These are phyloP conservation scores for Bostrychus sinensis DNA, from an alignment of 2,113 vertebrate species.

Conservation along the genomic window DNA sequence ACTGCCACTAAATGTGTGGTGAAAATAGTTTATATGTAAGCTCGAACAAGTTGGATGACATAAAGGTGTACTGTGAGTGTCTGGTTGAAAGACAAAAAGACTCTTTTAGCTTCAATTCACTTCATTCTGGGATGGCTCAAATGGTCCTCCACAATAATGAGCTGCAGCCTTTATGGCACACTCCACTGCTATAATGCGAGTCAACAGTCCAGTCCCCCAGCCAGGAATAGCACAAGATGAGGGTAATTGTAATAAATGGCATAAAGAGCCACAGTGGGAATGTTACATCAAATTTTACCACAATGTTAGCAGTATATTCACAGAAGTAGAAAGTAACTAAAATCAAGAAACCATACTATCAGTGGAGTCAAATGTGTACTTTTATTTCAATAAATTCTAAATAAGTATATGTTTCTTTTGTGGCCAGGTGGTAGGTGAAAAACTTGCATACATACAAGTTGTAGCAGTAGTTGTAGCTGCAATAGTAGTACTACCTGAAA, in stretches of 20 bases:
- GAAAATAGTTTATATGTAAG: no score
- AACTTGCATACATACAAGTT: no score
- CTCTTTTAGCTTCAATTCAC: slow-evolving; percentile 27
- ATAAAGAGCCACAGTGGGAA: slow-evolving; percentile 31
- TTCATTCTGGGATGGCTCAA: slow-evolving; percentile 23
- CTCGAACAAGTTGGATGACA: slow-evolving; percentile 11
- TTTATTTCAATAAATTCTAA: no score
- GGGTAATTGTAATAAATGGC: slow-evolving; percentile 49
- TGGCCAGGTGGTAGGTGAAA: no score
- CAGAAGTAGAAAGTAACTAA: no score
- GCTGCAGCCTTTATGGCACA: slow-evolving; percentile 35
- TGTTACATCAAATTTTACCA: slow-evolving; percentile 19
- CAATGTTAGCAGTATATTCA: no score
- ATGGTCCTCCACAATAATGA: slow-evolving; percentile 43
- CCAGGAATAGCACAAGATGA: slow-evolving; percentile 51
- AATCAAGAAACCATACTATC: no score
- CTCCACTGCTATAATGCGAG: slow-evolving; percentile 45
- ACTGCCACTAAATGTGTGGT: no score
- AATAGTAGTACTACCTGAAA: no score
- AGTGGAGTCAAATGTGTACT: no score
- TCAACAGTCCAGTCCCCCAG: slow-evolving; percentile 42
- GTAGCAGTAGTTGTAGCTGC: no score
- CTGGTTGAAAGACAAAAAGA: slow-evolving; percentile 20
- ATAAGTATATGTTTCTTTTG: no score
- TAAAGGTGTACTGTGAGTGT: background rate